Evolutionary conservation across 2,113 vertebrate species (phyloP).

Genomic region (Turnix velox): DNA sequence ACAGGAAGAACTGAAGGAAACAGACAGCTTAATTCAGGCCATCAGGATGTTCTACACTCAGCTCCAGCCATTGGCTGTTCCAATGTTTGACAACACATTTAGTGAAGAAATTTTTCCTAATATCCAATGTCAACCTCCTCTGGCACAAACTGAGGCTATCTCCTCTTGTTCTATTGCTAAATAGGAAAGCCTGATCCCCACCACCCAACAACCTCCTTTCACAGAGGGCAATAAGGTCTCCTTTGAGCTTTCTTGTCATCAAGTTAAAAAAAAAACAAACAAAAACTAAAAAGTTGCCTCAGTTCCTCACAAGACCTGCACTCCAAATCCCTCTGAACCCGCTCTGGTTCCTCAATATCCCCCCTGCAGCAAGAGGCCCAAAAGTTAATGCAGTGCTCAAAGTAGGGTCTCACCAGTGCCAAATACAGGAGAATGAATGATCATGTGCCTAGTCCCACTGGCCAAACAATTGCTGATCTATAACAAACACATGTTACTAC

Average conservation of each 20-base stretch:
- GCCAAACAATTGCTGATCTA: not conserved
- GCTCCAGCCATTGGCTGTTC: accelerated
- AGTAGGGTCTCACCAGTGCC: not conserved
- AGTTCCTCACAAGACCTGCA: not conserved
- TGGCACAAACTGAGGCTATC: not conserved
- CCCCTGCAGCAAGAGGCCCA: not conserved
- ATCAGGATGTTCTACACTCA: accelerated
- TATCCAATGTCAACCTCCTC: not conserved
- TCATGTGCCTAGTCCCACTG: not conserved
- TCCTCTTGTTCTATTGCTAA: not conserved
- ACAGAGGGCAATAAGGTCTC: not conserved
- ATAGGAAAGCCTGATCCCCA: not conserved
- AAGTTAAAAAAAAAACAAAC: not conserved
- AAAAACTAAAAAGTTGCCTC: too few species aligned
- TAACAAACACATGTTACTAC: not conserved
- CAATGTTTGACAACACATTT: not conserved
- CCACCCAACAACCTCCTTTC: not conserved
- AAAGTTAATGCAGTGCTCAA: not conserved
- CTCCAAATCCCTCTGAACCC: not conserved
- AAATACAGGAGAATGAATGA: accelerated
- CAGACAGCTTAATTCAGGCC: accelerated
- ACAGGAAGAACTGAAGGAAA: not conserved
- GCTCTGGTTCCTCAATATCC: not conserved
- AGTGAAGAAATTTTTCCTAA: not conserved
- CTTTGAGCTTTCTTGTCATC: not conserved